Base-by-base conservation (phyloP, 2,888 invertebrate species). In the Apotomis betuletana region DNA sequence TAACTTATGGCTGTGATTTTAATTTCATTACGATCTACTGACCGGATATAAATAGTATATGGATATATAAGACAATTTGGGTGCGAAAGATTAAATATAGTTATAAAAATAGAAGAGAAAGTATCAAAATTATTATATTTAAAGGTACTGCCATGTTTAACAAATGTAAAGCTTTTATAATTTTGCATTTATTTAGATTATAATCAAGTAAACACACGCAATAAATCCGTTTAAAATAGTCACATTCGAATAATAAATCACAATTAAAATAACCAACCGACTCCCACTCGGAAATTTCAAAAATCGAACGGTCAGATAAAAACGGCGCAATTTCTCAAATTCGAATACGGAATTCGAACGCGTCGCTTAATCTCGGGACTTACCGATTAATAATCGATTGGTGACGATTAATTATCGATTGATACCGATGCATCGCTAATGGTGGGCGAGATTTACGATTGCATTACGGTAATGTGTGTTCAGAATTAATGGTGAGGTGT, bases 381-480 rank as follows among this genome's bases (percentile, higher is more conserved):
- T 61, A 44, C 67, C 71, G 62, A 69, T 70, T 70, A 59, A 55
- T 62, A 57, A 70, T 64, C 63, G 61, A 62, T 62, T 4, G 4
- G 75, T 64, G 80, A 78, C 84, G 82, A 86, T 87, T 83, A 83
- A 85, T 85, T 80, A 81, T 79, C 74, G 78, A 87, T 88, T 83
- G 87, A 86, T 85, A 81, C 69, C 78, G 78, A 79, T 79, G 78
- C 77, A 80, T 81, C 80, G 79, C 82, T 82, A 82, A 81, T 81
- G 82, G 82, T 83, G 77, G 77, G 76, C 36, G 69, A 81, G 87
- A 91, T 91, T 90, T 88, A 91, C 84, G 84, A 81, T 78, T 80
- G 80, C 85, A 85, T 87, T 87, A 88, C 77, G 78, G 79, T 83
- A 83, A 84, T 80, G 67, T 67, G 55, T 57, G 61, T 61, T 65